A percentile compares a stretch with the other conserved stretches of the same genome.
These are phyloP conservation scores for Xiphophorus couchianus DNA, from an alignment of 2,113 vertebrate species.

Conservation along the genomic window DNA sequence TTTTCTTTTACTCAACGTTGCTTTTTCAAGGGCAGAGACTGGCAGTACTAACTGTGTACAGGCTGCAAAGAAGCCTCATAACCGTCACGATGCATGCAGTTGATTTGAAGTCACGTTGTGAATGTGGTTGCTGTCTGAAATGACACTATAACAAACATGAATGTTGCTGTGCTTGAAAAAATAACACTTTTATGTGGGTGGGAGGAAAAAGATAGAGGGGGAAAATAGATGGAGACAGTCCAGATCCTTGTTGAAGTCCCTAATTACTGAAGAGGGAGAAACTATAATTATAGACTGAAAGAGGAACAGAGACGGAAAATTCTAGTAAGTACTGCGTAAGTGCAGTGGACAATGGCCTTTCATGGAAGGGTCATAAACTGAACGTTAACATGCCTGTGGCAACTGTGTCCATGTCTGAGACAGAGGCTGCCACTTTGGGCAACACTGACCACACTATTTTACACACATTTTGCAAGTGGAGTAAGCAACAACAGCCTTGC, in stretches of 20 bases:
- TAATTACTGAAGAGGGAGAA: constrained; percentile 74
- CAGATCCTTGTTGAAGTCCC: constrained; percentile 70
- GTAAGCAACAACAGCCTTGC: constrained; percentile 17
- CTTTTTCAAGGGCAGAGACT: constrained; percentile 65
- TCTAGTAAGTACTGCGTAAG: constrained; percentile 21
- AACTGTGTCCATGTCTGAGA: constrained; percentile 31
- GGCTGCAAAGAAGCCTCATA: constrained; percentile 18
- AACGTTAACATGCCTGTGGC: constrained; percentile 65
- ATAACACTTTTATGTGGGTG: constrained; percentile 33
- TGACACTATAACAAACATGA: neutral
- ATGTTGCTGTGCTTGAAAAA: constrained; percentile 2
- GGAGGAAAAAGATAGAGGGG: constrained; percentile 38
- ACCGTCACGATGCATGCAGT: constrained; percentile 4
- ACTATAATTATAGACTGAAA: constrained; percentile 72
- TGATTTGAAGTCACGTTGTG: constrained; percentile 37
- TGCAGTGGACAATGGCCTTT: constrained; percentile 58
- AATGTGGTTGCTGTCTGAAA: constrained; percentile 11
- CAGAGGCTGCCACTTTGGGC: constrained; percentile 47
- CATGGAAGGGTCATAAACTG: constrained; percentile 46
- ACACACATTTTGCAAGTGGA: constrained; percentile 34
- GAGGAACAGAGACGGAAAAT: constrained; percentile 38
- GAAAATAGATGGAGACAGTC: constrained; percentile 56
- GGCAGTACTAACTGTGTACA: constrained; percentile 32
- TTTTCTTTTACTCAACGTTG: constrained; percentile 69
- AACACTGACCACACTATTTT: constrained; percentile 25